Evolutionary conservation across 2,888 invertebrate species (phyloP), one percentile per base, ranked within the genome.

Genomic region (Amblyjoppa proteus): DNA sequence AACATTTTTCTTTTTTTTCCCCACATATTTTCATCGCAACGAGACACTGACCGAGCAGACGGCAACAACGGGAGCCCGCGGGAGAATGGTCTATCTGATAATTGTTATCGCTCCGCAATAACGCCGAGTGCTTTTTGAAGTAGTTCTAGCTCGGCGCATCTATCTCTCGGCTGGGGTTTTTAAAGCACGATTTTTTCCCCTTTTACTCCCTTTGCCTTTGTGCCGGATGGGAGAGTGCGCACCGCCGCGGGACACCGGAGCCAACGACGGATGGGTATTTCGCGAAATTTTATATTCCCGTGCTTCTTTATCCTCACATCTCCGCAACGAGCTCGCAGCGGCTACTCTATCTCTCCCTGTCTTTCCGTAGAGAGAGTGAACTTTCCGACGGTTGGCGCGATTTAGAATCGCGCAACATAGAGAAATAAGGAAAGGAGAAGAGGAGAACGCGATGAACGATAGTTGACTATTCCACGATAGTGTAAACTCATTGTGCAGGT

Each of bases 131-230:
- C 58, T 58, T 58, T 58, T 58, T 11, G 58, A 58, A 58, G 58
- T 58, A 25, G 28, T 58, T 58, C 25, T 28, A 2, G 58, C 28
- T 58, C 4, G 11, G 28, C 28, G 28, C 58, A 58, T 58, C 25
- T 58, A 11, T 58, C 58, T 58, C 25, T 13, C 25, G 28, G 28
- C 25, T 58, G 7, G 9, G 58, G 28, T 28, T 58, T 20, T 58
- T 25, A 28, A 58, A 9, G 58, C 58, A 58, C 20, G 45, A 45
- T 45, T 45, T 58, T 58, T 58, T 0, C 13, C 25, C 28, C 7
- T 58, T 58, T 58, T 25, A 9, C 25, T 28, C 58, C 58, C 25
- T 58, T 58, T 11, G 58, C 28, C 58, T 58, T 58, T 58, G 58
- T 58, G 58, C 25, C 25, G 28, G 28, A 58, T 11, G 25, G 13